Evolutionary conservation across 2,113 vertebrate species (phyloP), one percentile per base, ranked within the genome.

Genomic region (Pollachius pollachius): DNA sequence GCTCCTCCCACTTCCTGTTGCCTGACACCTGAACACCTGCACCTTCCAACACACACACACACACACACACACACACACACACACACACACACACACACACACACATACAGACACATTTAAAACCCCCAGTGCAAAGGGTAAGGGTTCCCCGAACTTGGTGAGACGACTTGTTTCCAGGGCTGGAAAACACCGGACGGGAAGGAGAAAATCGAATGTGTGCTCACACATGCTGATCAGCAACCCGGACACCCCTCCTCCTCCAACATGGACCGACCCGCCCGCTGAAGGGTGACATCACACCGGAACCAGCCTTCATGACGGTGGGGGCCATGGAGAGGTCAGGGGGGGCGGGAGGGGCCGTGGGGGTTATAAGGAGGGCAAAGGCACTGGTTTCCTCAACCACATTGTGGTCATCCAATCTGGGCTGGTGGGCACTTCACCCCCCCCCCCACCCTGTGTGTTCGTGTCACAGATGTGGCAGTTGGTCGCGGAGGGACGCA

Each of bases 161-260:
- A 82, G 57, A 19, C 63, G 64, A 73, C 77, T 76, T 74, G 87
- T 87, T 87, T 87, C 84, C 87, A 83, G 84, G 78, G 79, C 71
- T 82, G 76, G 81, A 87, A 83, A 88, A 76, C 82, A 73, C 77
- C 80, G 80, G 60, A 71, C 80, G 72, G 2, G 41, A 41, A 48
- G 78, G 74, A 67, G 59, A 61, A 82, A 86, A 87, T 89, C 80
- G 21, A 89, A 89, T 80, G 67, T 68, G 64, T 52, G 59, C 77
- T 77, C 41, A 62, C 68, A 71, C 81, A 78, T 59, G 58, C 75
- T 72, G 74, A 5, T 7, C 70, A 75, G 68, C 71, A 73, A 9
- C 30, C 27, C 62, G 62, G 56, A 68, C 18, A 64, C 57, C 64
- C 41, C 41, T 48, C 41, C 3, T 7, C 37, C 41, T 11, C 41